Conservation (phyloP, 2,113 vertebrate species). For the Silurus meridionalis region DNA sequence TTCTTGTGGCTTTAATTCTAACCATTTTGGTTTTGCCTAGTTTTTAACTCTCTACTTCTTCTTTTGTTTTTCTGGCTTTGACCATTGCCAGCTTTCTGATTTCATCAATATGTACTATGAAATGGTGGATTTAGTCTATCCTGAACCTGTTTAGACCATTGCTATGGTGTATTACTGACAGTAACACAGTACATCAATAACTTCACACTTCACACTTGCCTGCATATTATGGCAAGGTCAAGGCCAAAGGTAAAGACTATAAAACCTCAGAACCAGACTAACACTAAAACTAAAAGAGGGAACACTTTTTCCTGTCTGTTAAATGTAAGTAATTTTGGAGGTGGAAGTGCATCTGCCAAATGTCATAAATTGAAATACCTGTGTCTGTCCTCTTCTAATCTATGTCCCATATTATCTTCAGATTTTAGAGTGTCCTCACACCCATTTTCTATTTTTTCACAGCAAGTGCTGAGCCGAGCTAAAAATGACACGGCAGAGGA, state of each 20-base stretch:
- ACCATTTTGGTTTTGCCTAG: neutral
- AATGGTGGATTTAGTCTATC: neutral
- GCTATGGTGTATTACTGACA: neutral
- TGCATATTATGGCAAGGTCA: neutral
- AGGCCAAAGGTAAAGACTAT: neutral
- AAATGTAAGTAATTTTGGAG: neutral
- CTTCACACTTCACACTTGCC: neutral
- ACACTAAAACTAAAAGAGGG: neutral
- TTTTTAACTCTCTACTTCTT: neutral
- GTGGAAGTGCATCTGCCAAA: neutral
- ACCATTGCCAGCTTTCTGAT: neutral
- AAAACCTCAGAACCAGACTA: neutral
- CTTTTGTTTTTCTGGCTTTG: constrained; percentile 1
- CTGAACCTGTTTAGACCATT: neutral
- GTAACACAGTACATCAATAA: neutral
- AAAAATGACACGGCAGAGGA: constrained; percentile 49
- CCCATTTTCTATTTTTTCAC: constrained; percentile 5
- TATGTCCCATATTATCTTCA: neutral
- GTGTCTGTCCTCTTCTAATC: neutral
- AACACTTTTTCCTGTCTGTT: neutral
- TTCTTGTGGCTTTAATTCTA: neutral
- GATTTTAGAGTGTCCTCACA: neutral
- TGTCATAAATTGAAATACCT: neutral
- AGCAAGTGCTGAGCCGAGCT: constrained; percentile 48
- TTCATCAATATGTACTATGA: neutral